Conservation (phyloP, 1,140 invertebrate species). For the Apis florea region DNA sequence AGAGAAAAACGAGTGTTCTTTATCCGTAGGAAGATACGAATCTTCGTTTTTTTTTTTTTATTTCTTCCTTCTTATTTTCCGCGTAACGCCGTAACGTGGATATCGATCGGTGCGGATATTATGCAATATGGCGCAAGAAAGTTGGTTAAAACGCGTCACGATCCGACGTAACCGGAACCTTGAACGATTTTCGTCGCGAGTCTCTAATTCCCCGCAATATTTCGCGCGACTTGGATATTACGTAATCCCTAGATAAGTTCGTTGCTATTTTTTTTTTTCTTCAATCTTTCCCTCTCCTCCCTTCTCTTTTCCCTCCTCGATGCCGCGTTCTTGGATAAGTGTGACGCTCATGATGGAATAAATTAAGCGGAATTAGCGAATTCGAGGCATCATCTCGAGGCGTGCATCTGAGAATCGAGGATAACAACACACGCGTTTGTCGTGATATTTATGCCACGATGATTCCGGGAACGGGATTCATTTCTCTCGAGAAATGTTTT, state of each 20-base stretch:
- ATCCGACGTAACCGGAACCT: constrained; percentile 14
- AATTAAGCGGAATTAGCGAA: not conserved
- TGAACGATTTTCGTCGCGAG: constrained; percentile 23
- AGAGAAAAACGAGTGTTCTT: too few relatives aligned
- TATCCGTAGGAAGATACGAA: too few relatives aligned
- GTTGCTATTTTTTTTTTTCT: constrained; percentile 6
- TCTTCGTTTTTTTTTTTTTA: not conserved
- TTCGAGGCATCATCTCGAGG: not conserved
- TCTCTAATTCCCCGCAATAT: constrained; percentile 13
- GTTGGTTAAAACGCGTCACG: constrained; percentile 7
- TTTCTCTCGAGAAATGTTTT: too few relatives aligned
- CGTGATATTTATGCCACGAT: too few relatives aligned
- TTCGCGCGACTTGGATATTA: not conserved
- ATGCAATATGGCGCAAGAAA: constrained; percentile 1
- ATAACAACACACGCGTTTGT: too few relatives aligned
- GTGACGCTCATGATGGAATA: constrained; percentile 3
- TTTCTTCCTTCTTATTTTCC: too few relatives aligned
- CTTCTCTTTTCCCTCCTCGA: not conserved
- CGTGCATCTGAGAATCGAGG: too few relatives aligned
- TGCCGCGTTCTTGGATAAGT: not conserved
- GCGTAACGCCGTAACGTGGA: too few relatives aligned
- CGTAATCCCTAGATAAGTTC: not conserved
- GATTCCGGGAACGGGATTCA: too few relatives aligned
- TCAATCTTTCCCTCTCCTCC: not conserved
- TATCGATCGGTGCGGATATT: not conserved